Evolutionary conservation across 64 coral and sea anemone genomes (phyloP).

Genomic region (Stichodactyla helianthus): DNA sequence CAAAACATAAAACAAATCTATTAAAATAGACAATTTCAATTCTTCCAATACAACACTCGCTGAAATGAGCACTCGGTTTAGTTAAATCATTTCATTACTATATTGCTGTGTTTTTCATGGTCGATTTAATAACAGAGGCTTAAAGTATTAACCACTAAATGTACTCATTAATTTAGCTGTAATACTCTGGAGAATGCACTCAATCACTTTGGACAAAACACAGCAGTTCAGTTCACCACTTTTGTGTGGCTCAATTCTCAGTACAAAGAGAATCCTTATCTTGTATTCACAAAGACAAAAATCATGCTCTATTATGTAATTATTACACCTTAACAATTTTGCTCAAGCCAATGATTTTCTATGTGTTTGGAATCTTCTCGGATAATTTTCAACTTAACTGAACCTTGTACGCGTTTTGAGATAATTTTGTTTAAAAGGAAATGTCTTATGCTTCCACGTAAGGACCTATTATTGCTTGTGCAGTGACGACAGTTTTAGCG

Average conservation of each 20-base stretch:
- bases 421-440: too few relatives aligned
- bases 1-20: too few relatives aligned
- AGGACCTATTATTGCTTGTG: too few relatives aligned
- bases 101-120: neutral
- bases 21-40: too few relatives aligned
- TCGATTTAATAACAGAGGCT: neutral
- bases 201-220: neutral
- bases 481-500: too few relatives aligned
- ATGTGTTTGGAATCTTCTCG: neutral
- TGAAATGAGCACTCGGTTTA: neutral
- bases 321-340: neutral
- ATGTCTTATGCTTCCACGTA: too few relatives aligned
- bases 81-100: neutral
- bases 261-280: constrained; percentile 5
- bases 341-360: neutral
- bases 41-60: too few relatives aligned
- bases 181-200: neutral
- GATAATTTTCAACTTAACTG: neutral
- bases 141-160: neutral
- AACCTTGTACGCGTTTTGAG: neutral
- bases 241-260: neutral
- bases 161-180: neutral
- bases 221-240: neutral
- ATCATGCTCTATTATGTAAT: neutral
- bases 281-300: neutral